Conservation (phyloP, 2,888 invertebrate species). For the Rhingia campestris region DNA sequence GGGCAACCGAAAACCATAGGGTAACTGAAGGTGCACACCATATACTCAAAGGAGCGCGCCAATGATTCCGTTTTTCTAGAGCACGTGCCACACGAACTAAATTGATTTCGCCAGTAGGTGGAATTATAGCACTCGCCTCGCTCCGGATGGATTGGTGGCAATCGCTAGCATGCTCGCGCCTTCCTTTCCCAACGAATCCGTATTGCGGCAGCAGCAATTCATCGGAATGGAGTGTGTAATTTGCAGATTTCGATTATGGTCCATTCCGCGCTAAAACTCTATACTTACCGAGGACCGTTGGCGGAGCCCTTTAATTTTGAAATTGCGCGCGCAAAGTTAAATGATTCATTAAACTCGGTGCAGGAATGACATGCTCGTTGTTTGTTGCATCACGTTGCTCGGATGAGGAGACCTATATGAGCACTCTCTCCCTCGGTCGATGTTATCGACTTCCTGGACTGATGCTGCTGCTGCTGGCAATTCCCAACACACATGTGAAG, state of each 20-base stretch:
- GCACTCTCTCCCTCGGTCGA: neutral
- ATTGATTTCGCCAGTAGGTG: conserved; percentile 83
- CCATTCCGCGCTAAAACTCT: conserved; percentile 67
- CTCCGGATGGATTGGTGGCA: conserved; percentile 61
- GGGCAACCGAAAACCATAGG: conserved; percentile 44
- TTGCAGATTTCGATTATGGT: conserved; percentile 71
- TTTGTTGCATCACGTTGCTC: conserved; percentile 26
- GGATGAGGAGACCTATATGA: conserved; percentile 13
- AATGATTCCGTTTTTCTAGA: conserved; percentile 77
- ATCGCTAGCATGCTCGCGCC: conserved; percentile 1
- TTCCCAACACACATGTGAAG: conserved; percentile 61
- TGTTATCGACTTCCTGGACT: conserved; percentile 67
- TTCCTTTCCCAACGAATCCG: conserved; percentile 36
- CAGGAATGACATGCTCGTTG: conserved; percentile 43
- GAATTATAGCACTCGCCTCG: conserved; percentile 75
- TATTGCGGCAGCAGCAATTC: conserved; percentile 39
- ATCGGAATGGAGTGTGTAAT: conserved; percentile 63
- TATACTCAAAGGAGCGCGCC: conserved; percentile 16
- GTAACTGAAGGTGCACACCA: conserved; percentile 51
- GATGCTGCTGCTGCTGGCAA: conserved; percentile 31
- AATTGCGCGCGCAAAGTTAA: conserved; percentile 62
- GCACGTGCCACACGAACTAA: conserved; percentile 83
- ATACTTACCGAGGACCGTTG: conserved; percentile 58
- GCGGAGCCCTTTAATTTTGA: conserved; percentile 71
- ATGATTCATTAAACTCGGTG: conserved; percentile 64